A percentile compares a stretch with the other conserved stretches of the same genome.
phyloP scores from a whole-genome alignment of 2,888 invertebrate genomes.

The Drosophila prostipennis region DNA sequence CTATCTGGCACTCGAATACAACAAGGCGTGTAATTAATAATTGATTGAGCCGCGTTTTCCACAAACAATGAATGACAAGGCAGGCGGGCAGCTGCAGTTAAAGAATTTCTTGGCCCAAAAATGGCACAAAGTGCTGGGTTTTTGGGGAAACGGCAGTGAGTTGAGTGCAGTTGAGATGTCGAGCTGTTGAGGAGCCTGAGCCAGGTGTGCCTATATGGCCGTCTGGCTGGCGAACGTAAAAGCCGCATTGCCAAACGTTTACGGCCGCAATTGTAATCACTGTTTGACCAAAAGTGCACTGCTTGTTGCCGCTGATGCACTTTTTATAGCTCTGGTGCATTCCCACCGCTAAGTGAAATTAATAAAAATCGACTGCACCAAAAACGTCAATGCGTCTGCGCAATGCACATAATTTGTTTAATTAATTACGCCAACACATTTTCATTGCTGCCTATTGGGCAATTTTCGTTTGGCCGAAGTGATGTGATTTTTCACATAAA shows the following conservation, averaged over 20 bases:
- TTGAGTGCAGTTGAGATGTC: too few species aligned
- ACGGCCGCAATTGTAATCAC: slow-evolving; percentile 71
- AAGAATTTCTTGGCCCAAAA: slow-evolving; percentile 41
- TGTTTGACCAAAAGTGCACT: slow-evolving; percentile 46
- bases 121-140: slow-evolving; percentile 66
- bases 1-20: slow-evolving; percentile 49
- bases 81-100: slow-evolving; percentile 22
- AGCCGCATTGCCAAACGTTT: slow-evolving; percentile 67
- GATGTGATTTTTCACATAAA: slow-evolving; percentile 76
- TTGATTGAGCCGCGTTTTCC: slow-evolving; percentile 65
- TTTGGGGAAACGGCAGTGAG: slow-evolving; percentile 2
- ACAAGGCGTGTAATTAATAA: slow-evolving; percentile 78
- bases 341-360: slow-evolving; percentile 80
- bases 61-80: slow-evolving; percentile 59
- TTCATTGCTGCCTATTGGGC: slow-evolving; percentile 65
- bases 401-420: slow-evolving; percentile 80
- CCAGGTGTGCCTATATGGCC: slow-evolving; percentile 56
- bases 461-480: slow-evolving; percentile 34
- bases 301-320: slow-evolving; percentile 28
- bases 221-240: slow-evolving; percentile 48
- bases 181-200: slow-evolving; percentile 40
- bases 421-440: slow-evolving; percentile 79
- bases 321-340: slow-evolving; percentile 58
- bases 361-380: slow-evolving; percentile 76
- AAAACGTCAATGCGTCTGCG: slow-evolving; percentile 78